Percentiles rank a stretch among this genome's conserved stretches.
Evolutionary conservation across 2,888 invertebrate species (phyloP).

Genomic region (Lasioglossum oenotherae): DNA sequence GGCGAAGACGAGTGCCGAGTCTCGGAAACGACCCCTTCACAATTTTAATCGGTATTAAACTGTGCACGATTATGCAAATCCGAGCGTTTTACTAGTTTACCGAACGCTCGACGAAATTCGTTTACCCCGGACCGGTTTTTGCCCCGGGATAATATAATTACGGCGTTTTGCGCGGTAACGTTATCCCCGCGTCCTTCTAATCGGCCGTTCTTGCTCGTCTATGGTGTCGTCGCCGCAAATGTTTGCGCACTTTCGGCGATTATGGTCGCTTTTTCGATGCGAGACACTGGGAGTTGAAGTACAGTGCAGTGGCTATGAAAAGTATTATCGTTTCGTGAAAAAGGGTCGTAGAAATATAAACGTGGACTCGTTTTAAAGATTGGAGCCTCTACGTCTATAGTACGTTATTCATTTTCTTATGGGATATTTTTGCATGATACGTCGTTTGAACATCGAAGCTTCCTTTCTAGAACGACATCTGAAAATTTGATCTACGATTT

Average conservation of each 20-base stretch:
- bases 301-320: background rate
- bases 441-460: too few species aligned
- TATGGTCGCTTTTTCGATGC: background rate
- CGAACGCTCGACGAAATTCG: background rate
- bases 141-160: background rate
- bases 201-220: background rate
- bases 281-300: background rate
- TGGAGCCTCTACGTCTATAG: too few species aligned
- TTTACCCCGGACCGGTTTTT: background rate
- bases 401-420: too few species aligned
- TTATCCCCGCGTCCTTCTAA: background rate
- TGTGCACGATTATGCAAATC: background rate
- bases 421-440: too few species aligned
- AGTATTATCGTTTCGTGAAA: background rate
- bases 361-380: background rate
- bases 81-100: background rate
- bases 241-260: background rate
- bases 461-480: background rate
- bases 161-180: background rate
- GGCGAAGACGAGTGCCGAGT: background rate
- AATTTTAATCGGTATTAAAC: slow-evolving; percentile 4
- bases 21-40: background rate
- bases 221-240: background rate
- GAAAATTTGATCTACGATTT: background rate
- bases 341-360: background rate